A percentile compares a stretch with the other conserved stretches of the same genome.
These are phyloP conservation scores for Stegostoma tigrinum DNA, from an alignment of 2,113 vertebrate species.

Conservation along the genomic window DNA sequence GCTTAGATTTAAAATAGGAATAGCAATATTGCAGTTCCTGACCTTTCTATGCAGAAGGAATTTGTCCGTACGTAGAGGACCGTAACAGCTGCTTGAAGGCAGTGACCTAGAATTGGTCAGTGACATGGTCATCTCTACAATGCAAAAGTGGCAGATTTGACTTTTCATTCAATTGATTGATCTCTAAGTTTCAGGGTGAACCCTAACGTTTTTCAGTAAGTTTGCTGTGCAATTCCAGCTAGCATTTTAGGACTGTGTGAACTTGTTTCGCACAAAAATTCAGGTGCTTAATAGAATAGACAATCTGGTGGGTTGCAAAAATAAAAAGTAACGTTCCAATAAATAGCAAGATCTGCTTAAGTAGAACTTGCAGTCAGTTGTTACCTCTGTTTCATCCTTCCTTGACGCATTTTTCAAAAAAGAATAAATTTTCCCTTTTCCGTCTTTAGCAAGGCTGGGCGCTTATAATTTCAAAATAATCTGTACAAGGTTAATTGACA, in stretches of 20 bases:
- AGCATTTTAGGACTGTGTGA: background rate
- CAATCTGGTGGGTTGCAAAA: background rate
- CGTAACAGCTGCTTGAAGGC: background rate
- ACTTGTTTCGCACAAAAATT: background rate
- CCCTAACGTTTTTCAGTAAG: background rate
- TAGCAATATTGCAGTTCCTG: background rate
- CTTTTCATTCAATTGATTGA: background rate
- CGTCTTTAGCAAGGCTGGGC: too few species aligned
- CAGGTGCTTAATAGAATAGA: background rate
- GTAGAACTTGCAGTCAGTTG: background rate
- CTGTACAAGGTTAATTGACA: too few species aligned
- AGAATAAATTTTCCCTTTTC: too few species aligned
- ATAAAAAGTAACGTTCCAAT: background rate
- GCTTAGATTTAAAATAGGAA: background rate
- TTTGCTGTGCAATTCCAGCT: background rate
- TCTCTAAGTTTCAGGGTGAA: too few species aligned
- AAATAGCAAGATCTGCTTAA: background rate
- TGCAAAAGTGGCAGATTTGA: background rate
- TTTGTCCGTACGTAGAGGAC: background rate
- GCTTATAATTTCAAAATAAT: too few species aligned
- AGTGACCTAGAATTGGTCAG: background rate
- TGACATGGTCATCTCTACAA: background rate
- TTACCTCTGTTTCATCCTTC: background rate
- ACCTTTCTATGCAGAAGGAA: too few species aligned
- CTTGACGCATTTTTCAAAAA: background rate